Evolutionary conservation across 1,140 invertebrate species (phyloP).

Genomic region (Micrasema minimum): DNA sequence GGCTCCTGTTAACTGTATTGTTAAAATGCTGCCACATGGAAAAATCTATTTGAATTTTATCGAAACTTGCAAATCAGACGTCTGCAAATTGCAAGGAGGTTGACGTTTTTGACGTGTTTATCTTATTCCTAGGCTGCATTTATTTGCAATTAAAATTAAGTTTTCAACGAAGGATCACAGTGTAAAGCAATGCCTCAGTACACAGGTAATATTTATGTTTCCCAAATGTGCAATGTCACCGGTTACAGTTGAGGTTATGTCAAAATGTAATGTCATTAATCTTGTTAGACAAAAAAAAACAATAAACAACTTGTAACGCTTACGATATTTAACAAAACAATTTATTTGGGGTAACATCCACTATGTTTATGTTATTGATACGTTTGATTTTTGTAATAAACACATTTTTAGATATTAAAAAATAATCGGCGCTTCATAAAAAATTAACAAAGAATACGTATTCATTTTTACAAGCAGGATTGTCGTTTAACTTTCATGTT

Average conservation of each 20-base stretch:
- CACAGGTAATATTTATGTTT: constrained; percentile 28
- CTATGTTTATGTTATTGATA: no score
- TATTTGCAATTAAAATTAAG: constrained; percentile 5
- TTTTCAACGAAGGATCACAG: neutral
- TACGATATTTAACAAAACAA: no score
- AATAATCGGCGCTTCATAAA: no score
- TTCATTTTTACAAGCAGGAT: no score
- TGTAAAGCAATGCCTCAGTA: constrained; percentile 34
- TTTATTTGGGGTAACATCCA: no score
- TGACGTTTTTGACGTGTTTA: constrained; percentile 26
- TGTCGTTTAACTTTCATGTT: no score
- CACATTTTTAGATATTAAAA: no score
- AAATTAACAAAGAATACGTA: no score
- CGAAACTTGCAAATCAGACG: constrained; percentile 34
- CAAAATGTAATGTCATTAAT: constrained; percentile 46
- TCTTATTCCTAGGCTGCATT: neutral
- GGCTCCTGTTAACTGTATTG: no score
- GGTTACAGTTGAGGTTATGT: constrained; percentile 41
- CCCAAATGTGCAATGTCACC: constrained; percentile 43
- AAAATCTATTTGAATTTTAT: constrained; percentile 28
- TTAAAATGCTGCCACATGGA: constrained; percentile 14
- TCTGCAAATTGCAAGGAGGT: constrained; percentile 11
- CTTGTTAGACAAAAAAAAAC: constrained; percentile 19
- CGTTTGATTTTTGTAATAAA: no score
- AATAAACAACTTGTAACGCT: no score